Evolutionary conservation across 2,888 invertebrate genomes (phyloP), one percentile per base, ranked within the genome.

Genomic region (Pristionchus japonicus): DNA sequence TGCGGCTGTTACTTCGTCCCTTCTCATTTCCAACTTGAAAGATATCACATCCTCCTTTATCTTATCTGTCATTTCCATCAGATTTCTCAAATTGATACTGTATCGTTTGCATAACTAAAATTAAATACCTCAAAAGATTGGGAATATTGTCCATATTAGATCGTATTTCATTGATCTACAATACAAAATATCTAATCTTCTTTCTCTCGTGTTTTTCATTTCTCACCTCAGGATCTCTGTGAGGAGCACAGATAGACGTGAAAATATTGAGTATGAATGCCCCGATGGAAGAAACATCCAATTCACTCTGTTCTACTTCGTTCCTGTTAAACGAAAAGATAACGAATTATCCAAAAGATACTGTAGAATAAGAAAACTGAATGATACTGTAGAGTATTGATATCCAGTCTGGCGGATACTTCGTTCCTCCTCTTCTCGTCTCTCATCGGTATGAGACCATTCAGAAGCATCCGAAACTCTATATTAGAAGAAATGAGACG

Each of bases 21-120:
- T 87, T 11, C 57, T 34, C 31, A 37, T 77, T 40, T 77, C 77
- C n/a, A 87, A n/a, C 9, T 37, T 43, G 77, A 87, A 87, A 20
- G 87, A 87, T 23, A 43, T 31, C 15, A 52, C 43, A 57, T 87
- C 87, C 15, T 87, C 87, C 61, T 87, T 87, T 43, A 87, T 87
- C 52, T 61, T 87, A 9, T 87, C 87, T 3, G 57, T 52, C 61
- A 87, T 43, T 40, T 87, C 77, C 87, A 87, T 87, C 13, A 87
- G n/a, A 49, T 74, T 74, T 77, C 87, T 87, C 11, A 23, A 86
- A 67, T 17, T 6, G 13, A 17, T 34, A 49, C n/a, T 27, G 17
- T 47, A 11, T 47, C 49, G 23, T 17, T 15, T 15, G 13, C 13
- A 80, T 0, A n/a, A 15, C 20, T 7, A 17, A 3, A 43, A 27